Evolutionary conservation across 2,888 invertebrate species (phyloP).

Genomic region (Hanleya hanleyi): DNA sequence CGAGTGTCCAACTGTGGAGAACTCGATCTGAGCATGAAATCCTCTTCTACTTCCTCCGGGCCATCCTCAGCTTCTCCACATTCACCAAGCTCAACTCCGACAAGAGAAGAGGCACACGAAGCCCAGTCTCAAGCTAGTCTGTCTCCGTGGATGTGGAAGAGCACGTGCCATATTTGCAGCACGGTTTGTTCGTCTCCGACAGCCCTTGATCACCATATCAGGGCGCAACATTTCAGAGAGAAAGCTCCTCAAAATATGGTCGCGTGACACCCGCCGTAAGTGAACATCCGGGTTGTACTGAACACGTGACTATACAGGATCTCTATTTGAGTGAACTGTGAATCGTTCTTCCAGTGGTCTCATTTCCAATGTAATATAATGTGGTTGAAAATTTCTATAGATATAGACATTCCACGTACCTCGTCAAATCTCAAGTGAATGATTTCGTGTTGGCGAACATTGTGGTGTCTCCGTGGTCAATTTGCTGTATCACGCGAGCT

Average conservation of each 20-base stretch:
- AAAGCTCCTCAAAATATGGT: constrained; percentile 43
- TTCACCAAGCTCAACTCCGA: background rate
- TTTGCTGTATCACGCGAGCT: no score
- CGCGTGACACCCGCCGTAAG: no score
- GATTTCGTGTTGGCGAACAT: no score
- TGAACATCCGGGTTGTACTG: no score
- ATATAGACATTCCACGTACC: no score
- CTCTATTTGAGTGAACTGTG: no score
- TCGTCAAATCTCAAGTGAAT: no score
- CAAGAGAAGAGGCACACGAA: constrained; percentile 30
- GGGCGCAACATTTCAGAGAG: constrained; percentile 80
- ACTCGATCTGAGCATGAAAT: constrained; percentile 66
- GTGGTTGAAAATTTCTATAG: no score
- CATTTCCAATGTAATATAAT: no score
- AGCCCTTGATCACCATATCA: constrained; percentile 96
- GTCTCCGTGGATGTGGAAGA: constrained; percentile 70
- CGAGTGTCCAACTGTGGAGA: constrained; percentile 51
- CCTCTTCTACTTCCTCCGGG: constrained; percentile 37
- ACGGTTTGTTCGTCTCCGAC: constrained; percentile 97
- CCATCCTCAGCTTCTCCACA: constrained; percentile 24
- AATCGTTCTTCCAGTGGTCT: no score
- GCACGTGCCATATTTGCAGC: constrained; percentile 83
- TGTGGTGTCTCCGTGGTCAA: no score
- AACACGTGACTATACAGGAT: no score
- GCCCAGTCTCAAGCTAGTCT: constrained; percentile 40